Base-by-base conservation (phyloP, 2,113 vertebrate species). In the Ceuthmochares aereus region DNA sequence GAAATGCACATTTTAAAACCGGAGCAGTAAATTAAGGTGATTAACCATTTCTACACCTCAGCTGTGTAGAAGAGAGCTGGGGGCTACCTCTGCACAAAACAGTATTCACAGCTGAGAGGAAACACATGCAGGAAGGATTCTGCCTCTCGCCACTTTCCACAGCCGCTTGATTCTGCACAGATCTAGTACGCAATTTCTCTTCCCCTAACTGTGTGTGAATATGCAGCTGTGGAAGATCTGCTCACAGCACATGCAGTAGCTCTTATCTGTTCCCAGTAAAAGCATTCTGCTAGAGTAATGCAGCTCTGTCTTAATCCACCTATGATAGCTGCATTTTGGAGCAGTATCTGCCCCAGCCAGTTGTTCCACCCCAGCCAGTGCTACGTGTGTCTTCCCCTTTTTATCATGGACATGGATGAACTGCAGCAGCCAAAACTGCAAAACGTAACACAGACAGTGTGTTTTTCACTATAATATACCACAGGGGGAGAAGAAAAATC, bases 51-150 rank as follows among this genome's bases (percentile, higher is more conserved):
- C 45, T 30, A 43, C 45, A 49, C 21, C 5, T 67, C 58, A 58
- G 56, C 23, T 36, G 56, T 2, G 9, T 3, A 17, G 4, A 26
- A 77, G 30, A 42, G 30, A 64, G 25, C 37, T n/a, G 23, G n/a
- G 26, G 32, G 23, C 25, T 20, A 29, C n/a, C 43, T 60, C 49
- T 55, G 60, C 70, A 51, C 58, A 70, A 43, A 70, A 15, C 42
- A 79, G 32, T 16, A 62, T 32, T 4, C 20, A 5, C 25, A 72
- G n/a, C 26, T 0, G 2, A 75, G 21, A 37, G 30, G 22, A 26
- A 56, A 51, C 56, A 17, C 0, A 1, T 22, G 10, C 1, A 1
- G 30, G 34, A 66, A 54, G 20, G 52, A 52, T 32, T n/a, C 67
- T 62, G 49, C 40, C 62, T 47, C 42, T 42, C 64, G 6, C 30